Evolutionary conservation across 2,888 invertebrate genomes (phyloP).

Genomic region (Eueremaeus valkanovi): DNA sequence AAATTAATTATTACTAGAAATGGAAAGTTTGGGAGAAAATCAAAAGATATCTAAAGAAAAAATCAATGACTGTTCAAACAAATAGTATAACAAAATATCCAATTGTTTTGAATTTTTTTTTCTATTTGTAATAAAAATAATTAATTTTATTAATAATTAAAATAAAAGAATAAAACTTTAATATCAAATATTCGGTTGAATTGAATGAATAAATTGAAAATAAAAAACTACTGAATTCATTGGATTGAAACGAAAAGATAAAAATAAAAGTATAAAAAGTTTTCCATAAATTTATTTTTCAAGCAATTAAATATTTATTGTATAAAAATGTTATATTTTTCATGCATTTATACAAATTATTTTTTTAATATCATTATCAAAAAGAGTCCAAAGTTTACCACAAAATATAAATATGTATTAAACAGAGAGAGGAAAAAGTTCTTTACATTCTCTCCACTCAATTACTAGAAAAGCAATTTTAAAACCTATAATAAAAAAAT

Average conservation of each 20-base stretch:
- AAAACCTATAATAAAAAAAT: conserved; percentile 2
- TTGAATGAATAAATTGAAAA: too few species aligned
- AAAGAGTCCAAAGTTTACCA: not conserved
- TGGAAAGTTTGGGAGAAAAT: too few species aligned
- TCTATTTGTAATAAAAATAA: not conserved
- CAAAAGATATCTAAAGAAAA: too few species aligned
- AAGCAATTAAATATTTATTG: conserved; percentile 32
- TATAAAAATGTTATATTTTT: conserved; percentile 16
- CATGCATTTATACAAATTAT: not conserved
- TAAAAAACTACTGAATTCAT: conserved; percentile 19
- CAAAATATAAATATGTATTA: not conserved
- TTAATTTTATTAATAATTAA: not conserved
- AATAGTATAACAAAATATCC: too few species aligned
- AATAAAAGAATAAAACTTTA: too few species aligned
- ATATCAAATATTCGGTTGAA: too few species aligned
- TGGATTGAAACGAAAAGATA: conserved; percentile 20
- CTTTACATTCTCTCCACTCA: too few species aligned
- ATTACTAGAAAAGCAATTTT: not conserved
- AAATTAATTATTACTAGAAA: too few species aligned
- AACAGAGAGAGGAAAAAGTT: too few species aligned
- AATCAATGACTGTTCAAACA: too few species aligned
- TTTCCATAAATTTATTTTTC: conserved; percentile 32
- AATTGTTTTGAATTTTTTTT: too few species aligned
- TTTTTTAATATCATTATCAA: too few species aligned
- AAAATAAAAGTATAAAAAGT: conserved; percentile 2